These are phyloP conservation scores for Teleogryllus oceanicus DNA, from an alignment of 2,888 invertebrate genomes.

Conservation along the genomic window DNA sequence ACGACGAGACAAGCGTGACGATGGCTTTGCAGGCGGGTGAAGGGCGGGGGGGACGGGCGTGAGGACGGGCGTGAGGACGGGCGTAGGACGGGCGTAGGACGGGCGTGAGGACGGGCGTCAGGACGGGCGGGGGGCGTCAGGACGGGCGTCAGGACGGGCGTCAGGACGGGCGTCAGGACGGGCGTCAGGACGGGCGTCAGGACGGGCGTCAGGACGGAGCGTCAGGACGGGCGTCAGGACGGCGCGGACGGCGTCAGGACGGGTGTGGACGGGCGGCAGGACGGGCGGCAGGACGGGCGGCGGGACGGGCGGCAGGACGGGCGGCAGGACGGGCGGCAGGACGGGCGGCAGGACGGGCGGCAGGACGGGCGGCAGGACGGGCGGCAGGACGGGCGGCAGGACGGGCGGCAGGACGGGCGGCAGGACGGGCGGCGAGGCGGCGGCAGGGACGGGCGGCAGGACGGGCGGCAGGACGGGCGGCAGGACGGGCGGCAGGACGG, in stretches of 20 bases:
- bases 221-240: too few relatives aligned
- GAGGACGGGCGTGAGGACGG: background rate
- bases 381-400: too few relatives aligned
- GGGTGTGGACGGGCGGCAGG: background rate
- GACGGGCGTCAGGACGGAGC: too few relatives aligned
- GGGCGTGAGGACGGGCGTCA: background rate
- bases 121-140: background rate
- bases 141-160: too few relatives aligned
- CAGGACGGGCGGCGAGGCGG: too few relatives aligned
- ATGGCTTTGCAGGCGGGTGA: background rate
- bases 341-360: background rate
- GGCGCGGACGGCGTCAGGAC: too few relatives aligned
- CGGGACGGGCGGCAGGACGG: background rate
- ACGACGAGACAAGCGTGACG: background rate
- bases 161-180: background rate
- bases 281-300: too few relatives aligned
- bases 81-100: fast-evolving
- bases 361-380: too few relatives aligned
- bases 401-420: too few relatives aligned
- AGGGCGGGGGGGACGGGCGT: background rate
- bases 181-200: background rate
- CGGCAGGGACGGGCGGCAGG: too few relatives aligned
- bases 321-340: background rate
- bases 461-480: too few relatives aligned
- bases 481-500: too few relatives aligned